Conservation (phyloP, 2,888 invertebrate genomes). For the Zele albiditarsus region DNA sequence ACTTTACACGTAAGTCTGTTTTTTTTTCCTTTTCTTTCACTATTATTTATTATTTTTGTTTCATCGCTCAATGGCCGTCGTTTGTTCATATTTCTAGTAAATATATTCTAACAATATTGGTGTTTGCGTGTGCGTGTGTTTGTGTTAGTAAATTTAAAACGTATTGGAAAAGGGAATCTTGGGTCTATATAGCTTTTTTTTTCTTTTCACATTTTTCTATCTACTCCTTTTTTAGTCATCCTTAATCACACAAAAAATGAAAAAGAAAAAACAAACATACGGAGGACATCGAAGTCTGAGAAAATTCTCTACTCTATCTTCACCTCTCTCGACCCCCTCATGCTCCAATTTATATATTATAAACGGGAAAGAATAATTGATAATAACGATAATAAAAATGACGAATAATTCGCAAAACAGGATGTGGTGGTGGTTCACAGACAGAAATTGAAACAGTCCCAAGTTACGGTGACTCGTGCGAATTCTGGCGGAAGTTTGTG, state of each 20-base stretch:
- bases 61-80: neutral
- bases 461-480: constrained; percentile 16
- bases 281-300: neutral
- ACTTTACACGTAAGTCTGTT: constrained; percentile 84
- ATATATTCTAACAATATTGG: neutral
- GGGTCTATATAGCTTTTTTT: constrained; percentile 22
- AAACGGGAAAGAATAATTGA: neutral
- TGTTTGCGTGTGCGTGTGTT: constrained; percentile 5
- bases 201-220: neutral
- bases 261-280: neutral
- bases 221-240: neutral
- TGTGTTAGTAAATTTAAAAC: constrained; percentile 5
- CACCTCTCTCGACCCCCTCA: neutral
- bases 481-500: constrained; percentile 40
- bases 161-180: constrained; percentile 17
- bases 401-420: constrained; percentile 11
- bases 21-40: neutral
- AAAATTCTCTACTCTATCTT: no score
- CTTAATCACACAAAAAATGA: neutral
- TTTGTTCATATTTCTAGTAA: constrained; percentile 2
- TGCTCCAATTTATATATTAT: neutral
- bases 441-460: constrained; percentile 1
- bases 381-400: neutral
- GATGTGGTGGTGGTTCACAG: constrained; percentile 24
- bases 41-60: constrained; percentile 2